Base-by-base conservation (phyloP, 1,140 invertebrate genomes). In the Tigriopus japonicus region DNA sequence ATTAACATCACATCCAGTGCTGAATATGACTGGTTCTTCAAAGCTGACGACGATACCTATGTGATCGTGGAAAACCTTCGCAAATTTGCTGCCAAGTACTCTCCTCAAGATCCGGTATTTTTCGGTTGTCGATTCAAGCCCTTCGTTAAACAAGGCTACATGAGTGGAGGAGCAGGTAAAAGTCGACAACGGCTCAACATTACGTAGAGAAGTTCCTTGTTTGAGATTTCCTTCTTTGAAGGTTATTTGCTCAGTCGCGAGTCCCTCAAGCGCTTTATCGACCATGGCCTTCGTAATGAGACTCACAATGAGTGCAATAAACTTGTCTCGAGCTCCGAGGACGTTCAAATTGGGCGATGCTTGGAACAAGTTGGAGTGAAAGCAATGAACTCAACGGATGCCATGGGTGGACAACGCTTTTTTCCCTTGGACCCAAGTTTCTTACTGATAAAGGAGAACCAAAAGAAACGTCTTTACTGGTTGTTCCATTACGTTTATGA, bases 401-500 rank as follows among this genome's bases (percentile, higher is more conserved):
- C 77, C 0, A 72, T 83, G 42, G 85, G 87, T 0, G 77, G 90
- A 10, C 87, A 87, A 1, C 76, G 91, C 42, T 96, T 96, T 72
- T 89, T 96, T 70, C 91, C 91, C 1, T 93, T 94, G 71, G 80
- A 86, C 5, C 87, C 87, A 0, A 85, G 90, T 67, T 84, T 89
- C 69, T 90, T 94, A 72, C 70, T 95, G 5, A 87, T 88, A 87
- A 87, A 0, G 84, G 82, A 51, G 84, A 86, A 64, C 77, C 82
- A 1, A 80, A 86, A 67, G 81, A 82, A 63, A 76, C 78, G 63
- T 89, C 88, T 69, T 95, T 88, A 69, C 55, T 95, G 90, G 90
- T 93, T 91, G 68, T 92, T 87, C 87, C 81, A 87, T 66, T 94
- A 92, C 68, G 89, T 89, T 59, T 94, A 85, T 69, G 94, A 94